Base-by-base conservation (phyloP, 2,888 invertebrate genomes). In the Agriopis aurantiaria region DNA sequence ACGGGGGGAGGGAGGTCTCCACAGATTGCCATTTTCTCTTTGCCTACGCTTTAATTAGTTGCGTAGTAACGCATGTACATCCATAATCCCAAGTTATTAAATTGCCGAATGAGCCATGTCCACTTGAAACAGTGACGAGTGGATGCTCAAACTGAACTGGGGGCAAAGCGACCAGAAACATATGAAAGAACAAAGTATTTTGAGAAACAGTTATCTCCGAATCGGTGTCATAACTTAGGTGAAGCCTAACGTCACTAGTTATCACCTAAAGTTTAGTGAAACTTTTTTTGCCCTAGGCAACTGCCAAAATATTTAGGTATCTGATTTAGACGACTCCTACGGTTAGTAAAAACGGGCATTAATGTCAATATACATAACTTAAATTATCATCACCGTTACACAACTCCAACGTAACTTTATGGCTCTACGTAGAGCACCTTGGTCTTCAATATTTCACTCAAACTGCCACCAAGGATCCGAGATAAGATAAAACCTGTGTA, bases 41-140 rank as follows among this genome's bases (percentile, higher is more conserved):
- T 93, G 93, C 93, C 94, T 94, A 93, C 93, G 94, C 93, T 93
- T 93, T 94, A 94, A 94, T 94, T 94, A 94, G 94, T 94, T 94
- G 93, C 93, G 92, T 93, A 92, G 93, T 93, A 93, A 93, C 91
- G 93, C 93, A 91, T 92, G 89, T 90, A 88, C 85, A 91, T 90
- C 90, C 90, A 89, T 92, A 92, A 93, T 92, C 91, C 89, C 79
- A 81, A 83, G 87, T 89, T 92, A 91, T 92, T 91, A 91, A 89
- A 89, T 90, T 83, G 85, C 83, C 86, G 78, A 73, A 72, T 64
- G 56, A 33, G 11, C 65, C 66, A 48, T 70, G 75, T 66, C 77
- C 75, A 73, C 48, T 63, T 60, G 63, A 55, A 66, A 59, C 63
- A 14, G 17, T 23, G 45, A 46, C 6, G 52, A 68, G 57, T 23